phyloP scores from a whole-genome alignment of 2,113 vertebrate genomes.

The Cyanocitta stelleri region DNA sequence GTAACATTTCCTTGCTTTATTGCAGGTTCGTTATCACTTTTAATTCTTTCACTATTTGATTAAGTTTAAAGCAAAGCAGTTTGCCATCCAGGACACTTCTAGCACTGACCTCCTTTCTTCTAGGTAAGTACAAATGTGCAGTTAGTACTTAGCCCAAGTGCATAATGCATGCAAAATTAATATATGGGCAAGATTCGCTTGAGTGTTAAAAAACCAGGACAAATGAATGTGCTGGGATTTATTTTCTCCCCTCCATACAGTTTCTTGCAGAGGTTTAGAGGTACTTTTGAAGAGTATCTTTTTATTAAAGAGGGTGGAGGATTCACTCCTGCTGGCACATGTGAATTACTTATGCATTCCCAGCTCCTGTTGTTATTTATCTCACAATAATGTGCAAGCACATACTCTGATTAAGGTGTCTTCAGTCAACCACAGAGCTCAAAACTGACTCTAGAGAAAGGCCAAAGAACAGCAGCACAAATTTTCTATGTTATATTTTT shows the following conservation, averaged over 20 bases:
- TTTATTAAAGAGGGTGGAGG: background rate
- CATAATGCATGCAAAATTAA: background rate
- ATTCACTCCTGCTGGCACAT: background rate
- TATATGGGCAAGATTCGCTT: background rate
- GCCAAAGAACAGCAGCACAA: background rate
- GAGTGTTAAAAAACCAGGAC: background rate
- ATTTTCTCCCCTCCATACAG: background rate
- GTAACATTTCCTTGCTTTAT: background rate
- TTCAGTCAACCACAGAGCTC: background rate
- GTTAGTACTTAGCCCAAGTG: background rate
- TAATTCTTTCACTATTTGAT: slow-evolving; percentile 17
- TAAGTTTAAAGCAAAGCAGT: background rate
- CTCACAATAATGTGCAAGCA: background rate
- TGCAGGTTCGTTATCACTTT: background rate
- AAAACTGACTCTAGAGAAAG: background rate
- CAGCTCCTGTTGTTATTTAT: background rate
- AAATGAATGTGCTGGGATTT: background rate
- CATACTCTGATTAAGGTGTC: background rate
- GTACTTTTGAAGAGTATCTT: background rate
- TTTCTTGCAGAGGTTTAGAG: background rate
- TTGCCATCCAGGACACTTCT: background rate
- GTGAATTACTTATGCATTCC: background rate
- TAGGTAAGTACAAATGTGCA: background rate
- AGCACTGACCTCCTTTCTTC: background rate
- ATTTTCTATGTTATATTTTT: background rate